phyloP scores from a whole-genome alignment of 2,113 vertebrate species.

The Hiodon alosoides region DNA sequence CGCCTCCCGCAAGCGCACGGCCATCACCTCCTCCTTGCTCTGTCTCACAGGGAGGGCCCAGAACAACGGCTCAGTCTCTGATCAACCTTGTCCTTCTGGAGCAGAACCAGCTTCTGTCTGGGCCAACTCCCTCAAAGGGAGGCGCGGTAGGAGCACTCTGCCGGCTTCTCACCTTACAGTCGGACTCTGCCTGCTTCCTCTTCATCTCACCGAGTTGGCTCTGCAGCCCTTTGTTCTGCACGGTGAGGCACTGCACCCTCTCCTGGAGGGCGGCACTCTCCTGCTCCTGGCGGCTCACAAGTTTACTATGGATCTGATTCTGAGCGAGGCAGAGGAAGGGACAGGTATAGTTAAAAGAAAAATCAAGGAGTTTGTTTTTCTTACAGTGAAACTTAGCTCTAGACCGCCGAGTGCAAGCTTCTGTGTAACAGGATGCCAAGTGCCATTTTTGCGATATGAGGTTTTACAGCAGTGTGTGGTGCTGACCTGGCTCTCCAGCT shows the following conservation, averaged over 20 bases:
- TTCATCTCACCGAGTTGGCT: constrained; percentile 82
- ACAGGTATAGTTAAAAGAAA: background rate
- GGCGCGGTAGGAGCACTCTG: too few relatives aligned
- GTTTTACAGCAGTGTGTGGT: background rate
- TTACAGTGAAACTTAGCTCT: background rate
- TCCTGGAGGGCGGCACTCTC: constrained; percentile 77
- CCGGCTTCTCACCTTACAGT: constrained; percentile 54
- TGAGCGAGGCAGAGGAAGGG: constrained; percentile 32
- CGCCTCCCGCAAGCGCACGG: constrained; percentile 80
- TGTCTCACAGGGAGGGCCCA: constrained; percentile 35
- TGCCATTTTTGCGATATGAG: background rate
- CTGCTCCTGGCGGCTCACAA: constrained; percentile 73
- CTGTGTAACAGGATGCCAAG: background rate
- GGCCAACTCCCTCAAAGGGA: background rate
- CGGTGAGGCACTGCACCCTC: constrained; percentile 70
- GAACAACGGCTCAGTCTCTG: background rate
- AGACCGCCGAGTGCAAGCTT: background rate
- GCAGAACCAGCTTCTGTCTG: background rate
- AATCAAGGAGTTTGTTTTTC: background rate
- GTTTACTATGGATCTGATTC: constrained; percentile 81
- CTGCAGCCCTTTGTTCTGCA: constrained; percentile 84
- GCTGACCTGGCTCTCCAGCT: constrained; percentile 82
- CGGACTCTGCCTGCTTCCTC: constrained; percentile 76
- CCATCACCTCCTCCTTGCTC: constrained; percentile 95
- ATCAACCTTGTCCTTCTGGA: background rate